Conservation (phyloP, 2,797 vertebrate genomes). For the Loriculus beryllinus region DNA sequence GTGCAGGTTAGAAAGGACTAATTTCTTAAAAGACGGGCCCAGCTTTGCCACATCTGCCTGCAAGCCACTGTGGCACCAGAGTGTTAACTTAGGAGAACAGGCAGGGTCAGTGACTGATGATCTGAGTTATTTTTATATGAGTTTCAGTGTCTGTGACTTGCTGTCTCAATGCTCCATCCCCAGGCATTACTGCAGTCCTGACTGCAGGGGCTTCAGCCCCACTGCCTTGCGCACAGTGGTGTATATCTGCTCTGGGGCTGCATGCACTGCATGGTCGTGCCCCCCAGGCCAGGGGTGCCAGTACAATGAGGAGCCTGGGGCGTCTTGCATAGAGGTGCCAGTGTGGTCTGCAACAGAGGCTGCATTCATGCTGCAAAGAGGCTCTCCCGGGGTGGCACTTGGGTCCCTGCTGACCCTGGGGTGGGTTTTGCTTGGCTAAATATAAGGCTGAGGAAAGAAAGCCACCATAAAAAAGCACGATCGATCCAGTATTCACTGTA, state of each 20-base stretch:
- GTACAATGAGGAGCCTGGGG: not conserved
- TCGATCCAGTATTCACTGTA: rapidly evolving
- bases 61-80: rapidly evolving
- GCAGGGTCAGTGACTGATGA: rapidly evolving
- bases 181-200: rapidly evolving
- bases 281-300: not conserved
- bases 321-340: not conserved
- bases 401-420: rapidly evolving
- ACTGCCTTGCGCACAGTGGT: rapidly evolving
- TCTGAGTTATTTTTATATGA: not conserved
- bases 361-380: not conserved
- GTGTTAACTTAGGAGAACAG: not conserved
- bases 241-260: not conserved
- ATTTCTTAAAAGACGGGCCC: not conserved
- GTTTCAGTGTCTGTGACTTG: not conserved
- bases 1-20: not conserved
- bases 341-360: not conserved
- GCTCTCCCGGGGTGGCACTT: not conserved
- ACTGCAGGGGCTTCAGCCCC: rapidly evolving
- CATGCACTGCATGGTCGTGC: rapidly evolving
- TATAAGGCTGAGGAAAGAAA: not conserved
- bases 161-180: not conserved
- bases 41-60: not conserved
- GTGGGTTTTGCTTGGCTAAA: not conserved
- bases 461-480: not conserved